Percentiles rank a stretch among this genome's conserved stretches.
Conservation (phyloP, 2,888 invertebrate species). For the Ellobium chinense region DNA sequence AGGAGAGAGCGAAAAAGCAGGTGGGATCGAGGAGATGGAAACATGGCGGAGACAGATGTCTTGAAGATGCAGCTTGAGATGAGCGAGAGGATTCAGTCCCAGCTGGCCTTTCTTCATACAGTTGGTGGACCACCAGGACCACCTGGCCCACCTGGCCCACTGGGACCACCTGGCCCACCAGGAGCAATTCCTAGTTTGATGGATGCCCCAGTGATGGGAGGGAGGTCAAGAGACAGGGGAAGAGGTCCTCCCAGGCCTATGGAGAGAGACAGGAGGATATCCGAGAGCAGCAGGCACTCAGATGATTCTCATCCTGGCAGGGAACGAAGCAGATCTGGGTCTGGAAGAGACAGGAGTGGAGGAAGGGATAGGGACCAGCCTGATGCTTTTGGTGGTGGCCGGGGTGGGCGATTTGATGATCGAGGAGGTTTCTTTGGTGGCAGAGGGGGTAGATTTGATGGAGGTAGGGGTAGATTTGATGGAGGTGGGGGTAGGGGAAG, state of each 20-base stretch:
- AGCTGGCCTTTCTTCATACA: neutral
- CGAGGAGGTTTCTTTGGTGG: conserved; percentile 1
- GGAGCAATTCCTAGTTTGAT: conserved; percentile 8
- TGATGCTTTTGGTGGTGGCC: neutral
- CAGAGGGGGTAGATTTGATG: conserved; percentile 29
- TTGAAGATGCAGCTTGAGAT: neutral
- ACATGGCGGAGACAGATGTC: neutral
- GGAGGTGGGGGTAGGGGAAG: conserved; percentile 12
- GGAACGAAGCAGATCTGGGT: conserved; percentile 10
- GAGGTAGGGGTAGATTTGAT: neutral
- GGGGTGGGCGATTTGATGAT: conserved; percentile 3
- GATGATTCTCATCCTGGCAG: conserved; percentile 23
- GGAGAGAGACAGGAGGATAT: conserved; percentile 9
- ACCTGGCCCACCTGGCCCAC: neutral
- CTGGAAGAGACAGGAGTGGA: conserved; percentile 11
- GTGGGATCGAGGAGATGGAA: conserved; percentile 12
- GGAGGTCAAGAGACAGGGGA: neutral
- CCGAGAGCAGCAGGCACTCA: conserved; percentile 9
- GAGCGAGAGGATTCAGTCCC: conserved; percentile 21
- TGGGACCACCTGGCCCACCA: neutral
- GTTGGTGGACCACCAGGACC: neutral
- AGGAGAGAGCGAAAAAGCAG: conserved; percentile 22
- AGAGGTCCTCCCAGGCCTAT: neutral
- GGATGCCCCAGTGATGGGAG: neutral
- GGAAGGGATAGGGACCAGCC: conserved; percentile 27